Percentiles rank a stretch among this genome's conserved stretches.
phyloP scores from a whole-genome alignment of 1,140 invertebrate genomes.

The Melitaea cinxia region DNA sequence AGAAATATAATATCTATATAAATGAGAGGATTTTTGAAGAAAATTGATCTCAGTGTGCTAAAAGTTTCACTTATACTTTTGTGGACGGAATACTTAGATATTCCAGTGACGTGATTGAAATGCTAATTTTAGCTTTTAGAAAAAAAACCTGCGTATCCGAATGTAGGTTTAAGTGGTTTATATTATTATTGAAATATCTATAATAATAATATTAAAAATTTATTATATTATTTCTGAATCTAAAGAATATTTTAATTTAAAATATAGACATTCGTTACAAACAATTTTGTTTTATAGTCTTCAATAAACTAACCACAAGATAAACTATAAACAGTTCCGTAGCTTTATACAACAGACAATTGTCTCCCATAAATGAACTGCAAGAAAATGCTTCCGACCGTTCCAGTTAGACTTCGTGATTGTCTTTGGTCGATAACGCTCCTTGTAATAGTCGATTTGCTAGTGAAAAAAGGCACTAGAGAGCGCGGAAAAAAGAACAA shows the following conservation, averaged over 20 bases:
- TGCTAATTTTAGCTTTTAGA: not conserved
- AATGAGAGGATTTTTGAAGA: conserved; percentile 27
- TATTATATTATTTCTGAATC: too few relatives aligned
- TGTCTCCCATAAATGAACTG: conserved; percentile 37
- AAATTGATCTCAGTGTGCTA: conserved; percentile 24
- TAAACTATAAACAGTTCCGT: conserved; percentile 19
- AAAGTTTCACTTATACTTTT: conserved; percentile 26
- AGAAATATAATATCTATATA: conserved; percentile 39
- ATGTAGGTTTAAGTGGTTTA: not conserved
- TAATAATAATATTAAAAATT: too few relatives aligned
- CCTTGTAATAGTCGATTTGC: conserved; percentile 72
- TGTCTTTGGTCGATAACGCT: conserved; percentile 64
- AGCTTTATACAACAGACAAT: conserved; percentile 33
- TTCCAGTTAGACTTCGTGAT: conserved; percentile 44
- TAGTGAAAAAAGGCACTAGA: conserved; percentile 69
- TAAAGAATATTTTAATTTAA: too few relatives aligned
- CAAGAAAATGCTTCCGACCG: conserved; percentile 31
- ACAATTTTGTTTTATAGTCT: not conserved
- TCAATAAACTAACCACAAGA: conserved; percentile 14
- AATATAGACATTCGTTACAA: not conserved
- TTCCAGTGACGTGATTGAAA: not conserved
- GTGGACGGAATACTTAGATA: conserved; percentile 2
- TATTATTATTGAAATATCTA: too few relatives aligned
- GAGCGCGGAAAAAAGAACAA: conserved; percentile 61
- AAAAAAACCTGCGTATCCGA: not conserved